Conservation (phyloP, 2,113 vertebrate genomes). For the Zosterops hypoxanthus region DNA sequence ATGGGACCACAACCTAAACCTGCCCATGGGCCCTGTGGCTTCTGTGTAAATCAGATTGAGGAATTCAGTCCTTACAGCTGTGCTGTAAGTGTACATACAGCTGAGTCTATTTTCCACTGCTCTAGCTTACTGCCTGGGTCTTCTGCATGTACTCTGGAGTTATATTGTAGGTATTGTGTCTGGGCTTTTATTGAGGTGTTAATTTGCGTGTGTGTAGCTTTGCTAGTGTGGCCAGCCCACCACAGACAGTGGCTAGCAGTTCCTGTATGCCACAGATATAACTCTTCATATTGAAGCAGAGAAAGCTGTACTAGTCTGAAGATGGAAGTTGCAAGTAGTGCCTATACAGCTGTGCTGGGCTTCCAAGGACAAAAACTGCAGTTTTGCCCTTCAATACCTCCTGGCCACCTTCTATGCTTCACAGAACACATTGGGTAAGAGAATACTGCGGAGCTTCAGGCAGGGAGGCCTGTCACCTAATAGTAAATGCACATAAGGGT, state of each 20-base stretch:
- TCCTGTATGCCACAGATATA: fast-evolving
- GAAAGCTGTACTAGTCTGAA: neutral
- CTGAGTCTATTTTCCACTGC: neutral
- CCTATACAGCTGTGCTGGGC: fast-evolving
- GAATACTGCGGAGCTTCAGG: neutral
- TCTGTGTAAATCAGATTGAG: neutral
- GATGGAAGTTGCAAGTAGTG: neutral
- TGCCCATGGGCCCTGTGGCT: neutral
- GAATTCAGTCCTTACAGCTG: fast-evolving
- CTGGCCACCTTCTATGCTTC: fast-evolving
- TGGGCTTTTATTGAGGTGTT: neutral
- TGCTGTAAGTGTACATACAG: fast-evolving
- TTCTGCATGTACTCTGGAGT: fast-evolving
- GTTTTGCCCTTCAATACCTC: neutral
- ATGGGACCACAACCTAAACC: fast-evolving
- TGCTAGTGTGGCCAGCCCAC: fast-evolving
- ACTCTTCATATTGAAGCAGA: neutral
- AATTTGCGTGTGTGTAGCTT: neutral
- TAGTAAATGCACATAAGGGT: fast-evolving
- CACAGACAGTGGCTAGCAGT: too few relatives aligned
- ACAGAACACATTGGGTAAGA: neutral
- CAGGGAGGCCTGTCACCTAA: neutral
- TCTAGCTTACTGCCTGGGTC: fast-evolving
- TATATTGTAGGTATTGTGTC: fast-evolving
- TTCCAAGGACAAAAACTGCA: neutral